Evolutionary conservation across 1,140 invertebrate genomes (phyloP).

Genomic region (Zelostemma sp.): DNA sequence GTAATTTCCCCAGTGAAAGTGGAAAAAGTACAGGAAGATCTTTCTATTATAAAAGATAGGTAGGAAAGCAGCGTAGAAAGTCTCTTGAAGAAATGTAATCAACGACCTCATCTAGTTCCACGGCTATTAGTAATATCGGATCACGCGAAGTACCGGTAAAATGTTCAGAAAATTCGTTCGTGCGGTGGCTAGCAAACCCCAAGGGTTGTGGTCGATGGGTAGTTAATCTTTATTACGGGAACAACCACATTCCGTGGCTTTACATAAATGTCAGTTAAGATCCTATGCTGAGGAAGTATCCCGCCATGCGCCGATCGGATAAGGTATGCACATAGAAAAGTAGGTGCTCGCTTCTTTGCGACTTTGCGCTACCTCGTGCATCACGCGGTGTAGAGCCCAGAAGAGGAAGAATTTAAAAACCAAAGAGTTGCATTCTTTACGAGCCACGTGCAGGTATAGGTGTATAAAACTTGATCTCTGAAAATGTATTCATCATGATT

Average conservation of each 20-base stretch:
- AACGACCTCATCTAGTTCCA: conserved; percentile 1
- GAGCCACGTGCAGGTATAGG: background rate
- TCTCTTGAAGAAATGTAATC: background rate
- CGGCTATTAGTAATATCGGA: conserved; percentile 12
- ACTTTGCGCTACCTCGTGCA: conserved; percentile 15
- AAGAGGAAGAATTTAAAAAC: conserved; percentile 3
- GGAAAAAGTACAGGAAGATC: too few relatives aligned
- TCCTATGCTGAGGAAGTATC: conserved; percentile 8
- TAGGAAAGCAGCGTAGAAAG: background rate
- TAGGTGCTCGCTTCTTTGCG: conserved; percentile 9
- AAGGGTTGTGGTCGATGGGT: conserved; percentile 2
- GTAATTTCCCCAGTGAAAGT: too few relatives aligned
- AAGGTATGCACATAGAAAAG: conserved; percentile 22
- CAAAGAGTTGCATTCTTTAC: background rate
- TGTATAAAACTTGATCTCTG: background rate
- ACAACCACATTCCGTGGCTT: conserved; percentile 17
- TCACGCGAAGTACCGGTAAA: conserved; percentile 9
- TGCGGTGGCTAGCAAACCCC: background rate
- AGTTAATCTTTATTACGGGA: conserved; percentile 13
- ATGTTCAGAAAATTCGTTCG: conserved; percentile 10
- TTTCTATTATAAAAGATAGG: background rate
- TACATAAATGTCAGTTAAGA: conserved; percentile 22
- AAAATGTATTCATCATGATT: conserved; percentile 1
- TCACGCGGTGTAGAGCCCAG: conserved; percentile 1
- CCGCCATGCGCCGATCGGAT: conserved; percentile 11